Evolutionary conservation across 1,140 invertebrate species (phyloP), one percentile per base, ranked within the genome.

Genomic region (Philopotamus ludificatus): DNA sequence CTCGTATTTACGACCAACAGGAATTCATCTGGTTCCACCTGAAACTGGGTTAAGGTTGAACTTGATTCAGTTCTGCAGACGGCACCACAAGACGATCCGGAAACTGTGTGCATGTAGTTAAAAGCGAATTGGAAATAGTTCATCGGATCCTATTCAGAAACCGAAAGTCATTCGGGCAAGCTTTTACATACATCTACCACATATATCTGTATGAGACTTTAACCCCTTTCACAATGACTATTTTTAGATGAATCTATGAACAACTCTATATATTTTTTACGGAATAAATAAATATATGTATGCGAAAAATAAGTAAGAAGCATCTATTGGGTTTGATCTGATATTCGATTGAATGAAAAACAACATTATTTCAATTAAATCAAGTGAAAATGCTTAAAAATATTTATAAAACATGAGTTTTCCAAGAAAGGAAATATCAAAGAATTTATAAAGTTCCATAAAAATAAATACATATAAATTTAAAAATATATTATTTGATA

Each of bases 21-120:
- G 53, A 57, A 57, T 57, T 42, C 53, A 39, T 57, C 53, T 57
- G 26, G 16, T 15, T 34, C 4, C 3, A 8, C 34, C 28, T 3
- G 25, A 39, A 57, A 57, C 53, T 57, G 28, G 53, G 53, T 57
- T 57, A 57, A 57, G 53, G 53, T 57, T 57, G 53, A 57, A 57
- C 26, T 34, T 41, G 26, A 18, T 57, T 47, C 44, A 47, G 44
- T 47, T 47, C 15, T 47, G 44, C 44, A 47, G 44, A 47, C 8
- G 44, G 8, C 44, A 9, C 44, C 4, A 8, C 8, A 16, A 47
- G 44, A n/a, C n/a, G 18, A 47, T 47, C 44, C 44, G 44, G 44
- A 47, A 15, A 47, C 44, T 7, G 12, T 12, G 12, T 7, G 28
- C 12, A 34, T 34, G 28, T 34, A 34, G 4, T 34, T 34, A 34